Conservation (phyloP, 2,888 invertebrate genomes). For the Pristionchus arcanus region DNA sequence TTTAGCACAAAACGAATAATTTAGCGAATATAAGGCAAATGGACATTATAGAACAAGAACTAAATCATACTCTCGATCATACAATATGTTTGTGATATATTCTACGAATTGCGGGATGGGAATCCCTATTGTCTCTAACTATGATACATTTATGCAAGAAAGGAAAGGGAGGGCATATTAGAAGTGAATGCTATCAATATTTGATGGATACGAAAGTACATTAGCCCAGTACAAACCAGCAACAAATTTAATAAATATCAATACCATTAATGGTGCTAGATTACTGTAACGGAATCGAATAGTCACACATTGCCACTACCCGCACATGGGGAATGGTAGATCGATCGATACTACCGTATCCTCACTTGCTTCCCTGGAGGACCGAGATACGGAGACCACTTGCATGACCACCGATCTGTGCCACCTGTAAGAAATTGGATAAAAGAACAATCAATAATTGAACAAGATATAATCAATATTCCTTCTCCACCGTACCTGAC, state of each 20-base stretch:
- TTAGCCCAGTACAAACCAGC: slow-evolving; percentile 31
- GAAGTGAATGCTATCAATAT: background rate
- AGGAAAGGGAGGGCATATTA: background rate
- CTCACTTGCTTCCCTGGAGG: slow-evolving; percentile 48
- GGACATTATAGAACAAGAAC: slow-evolving; percentile 1
- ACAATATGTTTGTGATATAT: background rate
- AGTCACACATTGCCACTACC: background rate
- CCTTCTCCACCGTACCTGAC: slow-evolving; percentile 76
- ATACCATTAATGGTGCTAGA: background rate
- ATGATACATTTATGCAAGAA: slow-evolving; percentile 28
- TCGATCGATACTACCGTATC: slow-evolving; percentile 38
- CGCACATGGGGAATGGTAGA: background rate
- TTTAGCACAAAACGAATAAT: background rate
- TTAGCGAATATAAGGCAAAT: background rate
- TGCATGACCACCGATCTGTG: slow-evolving; percentile 93
- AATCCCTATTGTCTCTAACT: slow-evolving; percentile 3
- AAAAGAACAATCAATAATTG: background rate
- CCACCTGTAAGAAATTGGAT: slow-evolving; percentile 80
- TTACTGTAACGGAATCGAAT: background rate
- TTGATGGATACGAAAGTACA: background rate
- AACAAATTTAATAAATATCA: background rate
- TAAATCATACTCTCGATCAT: slow-evolving; percentile 5
- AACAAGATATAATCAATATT: background rate
- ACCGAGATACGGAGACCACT: slow-evolving; percentile 88
- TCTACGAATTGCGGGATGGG: background rate